These are phyloP conservation scores for Cydia amplana DNA, from an alignment of 1,140 invertebrate species.

Conservation along the genomic window DNA sequence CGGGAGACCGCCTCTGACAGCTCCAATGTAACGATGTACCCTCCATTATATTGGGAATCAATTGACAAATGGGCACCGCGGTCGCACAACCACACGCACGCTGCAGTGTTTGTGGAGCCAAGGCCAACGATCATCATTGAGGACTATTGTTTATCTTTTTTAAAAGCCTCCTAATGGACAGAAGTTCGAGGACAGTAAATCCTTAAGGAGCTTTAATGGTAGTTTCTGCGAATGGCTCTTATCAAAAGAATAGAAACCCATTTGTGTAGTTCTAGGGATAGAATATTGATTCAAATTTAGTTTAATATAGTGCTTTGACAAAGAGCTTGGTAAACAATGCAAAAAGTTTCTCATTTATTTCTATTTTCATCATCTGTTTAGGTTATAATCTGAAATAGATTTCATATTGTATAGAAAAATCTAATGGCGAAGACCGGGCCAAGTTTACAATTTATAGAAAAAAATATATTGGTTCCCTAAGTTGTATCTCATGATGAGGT, in stretches of 20 bases:
- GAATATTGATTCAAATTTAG: background rate
- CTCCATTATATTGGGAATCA: slow-evolving; percentile 78
- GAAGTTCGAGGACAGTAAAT: slow-evolving; percentile 34
- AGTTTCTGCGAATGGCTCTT: slow-evolving; percentile 37
- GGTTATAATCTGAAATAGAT: too few species aligned
- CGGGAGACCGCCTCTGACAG: slow-evolving; percentile 66
- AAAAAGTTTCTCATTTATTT: too few species aligned
- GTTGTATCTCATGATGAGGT: too few species aligned
- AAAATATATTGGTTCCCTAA: too few species aligned
- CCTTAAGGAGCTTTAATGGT: slow-evolving; percentile 33
- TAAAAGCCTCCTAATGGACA: slow-evolving; percentile 47
- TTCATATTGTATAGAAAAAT: too few species aligned
- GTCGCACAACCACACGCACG: slow-evolving; percentile 34
- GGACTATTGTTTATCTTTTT: slow-evolving; percentile 51
- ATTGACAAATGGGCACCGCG: slow-evolving; percentile 70
- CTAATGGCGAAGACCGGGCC: too few species aligned
- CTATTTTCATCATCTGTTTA: too few species aligned
- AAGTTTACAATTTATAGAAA: too few species aligned
- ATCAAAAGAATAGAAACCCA: slow-evolving; percentile 33
- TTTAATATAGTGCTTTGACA: too few species aligned
- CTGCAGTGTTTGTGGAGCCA: slow-evolving; percentile 25
- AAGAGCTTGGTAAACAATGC: too few species aligned
- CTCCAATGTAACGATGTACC: slow-evolving; percentile 71
- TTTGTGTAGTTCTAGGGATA: background rate
- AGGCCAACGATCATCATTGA: slow-evolving; percentile 36